Conservation (phyloP, 2,797 vertebrate genomes). For the Nannoperca australis region DNA sequence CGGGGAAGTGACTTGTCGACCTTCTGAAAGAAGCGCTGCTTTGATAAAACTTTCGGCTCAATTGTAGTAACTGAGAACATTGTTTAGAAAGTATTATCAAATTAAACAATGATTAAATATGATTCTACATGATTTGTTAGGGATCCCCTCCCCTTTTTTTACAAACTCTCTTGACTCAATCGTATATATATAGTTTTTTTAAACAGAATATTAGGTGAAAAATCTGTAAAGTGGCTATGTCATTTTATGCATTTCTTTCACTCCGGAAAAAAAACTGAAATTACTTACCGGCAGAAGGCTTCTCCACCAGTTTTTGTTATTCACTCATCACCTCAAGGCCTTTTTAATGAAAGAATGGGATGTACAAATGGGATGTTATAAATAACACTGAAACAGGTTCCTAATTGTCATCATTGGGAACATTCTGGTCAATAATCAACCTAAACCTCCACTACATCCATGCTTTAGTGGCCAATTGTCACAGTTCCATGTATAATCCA, state of each 20-base stretch:
- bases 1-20: constrained; percentile 16
- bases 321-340: background rate
- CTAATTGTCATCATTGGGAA: background rate
- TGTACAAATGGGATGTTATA: background rate
- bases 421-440: background rate
- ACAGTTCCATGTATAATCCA: background rate
- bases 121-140: background rate
- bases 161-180: background rate
- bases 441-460: background rate
- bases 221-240: background rate
- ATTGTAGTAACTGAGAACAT: background rate
- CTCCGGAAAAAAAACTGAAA: background rate
- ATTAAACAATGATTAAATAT: background rate
- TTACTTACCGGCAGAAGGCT: background rate
- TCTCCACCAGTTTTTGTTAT: background rate
- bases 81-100: background rate
- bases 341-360: background rate
- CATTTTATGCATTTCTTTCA: background rate
- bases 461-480: background rate
- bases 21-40: constrained; percentile 9
- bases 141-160: too few species aligned
- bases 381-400: background rate
- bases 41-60: constrained; percentile 3
- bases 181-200: background rate
- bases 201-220: too few species aligned